Base-by-base conservation (phyloP, 2,797 vertebrate species). In the Phataginus tetradactyla region DNA sequence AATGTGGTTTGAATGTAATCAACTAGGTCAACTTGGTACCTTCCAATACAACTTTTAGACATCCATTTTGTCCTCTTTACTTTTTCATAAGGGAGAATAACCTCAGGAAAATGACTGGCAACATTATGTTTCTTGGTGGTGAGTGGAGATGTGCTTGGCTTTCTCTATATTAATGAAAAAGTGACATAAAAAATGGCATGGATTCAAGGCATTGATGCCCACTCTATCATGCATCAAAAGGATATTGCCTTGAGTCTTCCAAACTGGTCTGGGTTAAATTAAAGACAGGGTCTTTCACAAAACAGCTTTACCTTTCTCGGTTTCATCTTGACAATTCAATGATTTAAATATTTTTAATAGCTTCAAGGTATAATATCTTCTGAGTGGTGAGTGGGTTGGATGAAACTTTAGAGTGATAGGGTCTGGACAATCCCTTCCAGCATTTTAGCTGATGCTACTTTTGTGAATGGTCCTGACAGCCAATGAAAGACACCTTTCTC, bases 331-430 rank as follows among this genome's bases (percentile, higher is more conserved):
- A 93, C 11, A 98, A 92, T 95, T 97, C 45, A 39, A 74, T 97
- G 80, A 95, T 96, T 96, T 97, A 96, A 97, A 94, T 94, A 96
- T 69, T 95, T 95, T 85, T 94, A 92, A 25, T 66, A 77, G 51
- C 79, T 96, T 91, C 0, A 7, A 96, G 86, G 66, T 6, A 74
- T 66, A 84, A 95, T 95, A 93, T 94, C 95, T 96, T 97, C 68
- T 57, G 74, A 23, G 9, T 72, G 20, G 25, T 55, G 83, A 93
- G 18, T 68, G 39, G 63, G 78, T 74, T 25, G 96, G 93, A 88
- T 17, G n/a, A 90, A 85, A 97, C 78, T 39, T 66, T 95, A 90
- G 42, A 88, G 71, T 57, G 69, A 97, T 34, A 83, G 78, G 11
- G 77, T 88, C 21, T 80, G 69, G 57, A 94, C 59, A 90, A 84